Conservation (phyloP, 2,113 vertebrate species). For the Triplophysa tibetana region DNA sequence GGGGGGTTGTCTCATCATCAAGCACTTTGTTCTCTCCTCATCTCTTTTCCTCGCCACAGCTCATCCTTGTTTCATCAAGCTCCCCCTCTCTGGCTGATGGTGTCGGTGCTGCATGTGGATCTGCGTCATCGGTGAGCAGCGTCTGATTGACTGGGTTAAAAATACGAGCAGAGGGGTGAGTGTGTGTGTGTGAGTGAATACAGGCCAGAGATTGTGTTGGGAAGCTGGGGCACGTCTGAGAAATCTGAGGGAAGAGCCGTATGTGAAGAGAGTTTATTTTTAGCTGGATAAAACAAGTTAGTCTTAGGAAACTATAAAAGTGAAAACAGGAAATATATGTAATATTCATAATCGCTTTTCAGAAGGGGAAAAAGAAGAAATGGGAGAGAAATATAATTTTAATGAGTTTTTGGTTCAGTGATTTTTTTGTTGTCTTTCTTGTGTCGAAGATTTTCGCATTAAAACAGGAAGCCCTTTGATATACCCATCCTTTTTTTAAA, state of each 20-base stretch:
- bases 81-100: conserved; percentile 44
- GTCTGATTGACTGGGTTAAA: conserved; percentile 72
- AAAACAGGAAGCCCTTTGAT: too few species aligned
- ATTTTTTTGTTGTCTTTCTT: too few species aligned
- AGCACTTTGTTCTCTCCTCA: conserved; percentile 6
- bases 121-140: conserved; percentile 73
- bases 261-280: conserved; percentile 16
- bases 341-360: not conserved
- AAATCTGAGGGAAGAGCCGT: conserved; percentile 27
- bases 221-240: conserved; percentile 30
- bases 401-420: too few species aligned
- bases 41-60: conserved; percentile 31
- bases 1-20: not conserved
- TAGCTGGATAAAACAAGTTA: conserved; percentile 1
- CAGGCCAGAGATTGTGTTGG: conserved; percentile 22
- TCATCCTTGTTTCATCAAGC: conserved; percentile 11
- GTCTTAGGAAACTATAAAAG: conserved; percentile 10
- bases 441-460: too few species aligned
- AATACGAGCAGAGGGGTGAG: conserved; percentile 64
- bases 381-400: too few species aligned
- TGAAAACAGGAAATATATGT: not conserved
- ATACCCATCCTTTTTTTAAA: too few species aligned
- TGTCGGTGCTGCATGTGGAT: conserved; percentile 62
- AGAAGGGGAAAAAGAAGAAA: not conserved
- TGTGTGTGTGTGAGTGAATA: conserved; percentile 22